Evolutionary conservation across 2,888 invertebrate genomes (phyloP).

Genomic region (Conomelus anceps): DNA sequence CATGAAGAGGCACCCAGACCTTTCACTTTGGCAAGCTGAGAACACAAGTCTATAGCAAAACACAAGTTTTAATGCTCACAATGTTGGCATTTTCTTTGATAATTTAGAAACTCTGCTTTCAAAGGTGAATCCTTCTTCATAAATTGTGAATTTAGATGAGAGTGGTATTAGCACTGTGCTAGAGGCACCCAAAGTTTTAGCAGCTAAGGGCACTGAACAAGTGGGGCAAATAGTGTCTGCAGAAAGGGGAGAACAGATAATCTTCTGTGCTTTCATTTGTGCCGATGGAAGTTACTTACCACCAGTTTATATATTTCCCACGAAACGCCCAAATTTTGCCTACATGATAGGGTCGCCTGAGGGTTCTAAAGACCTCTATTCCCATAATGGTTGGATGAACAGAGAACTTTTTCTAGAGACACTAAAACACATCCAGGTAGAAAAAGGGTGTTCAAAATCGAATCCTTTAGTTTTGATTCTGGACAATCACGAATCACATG

Average conservation of each 20-base stretch:
- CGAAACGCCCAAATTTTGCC: neutral
- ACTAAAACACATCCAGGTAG: neutral
- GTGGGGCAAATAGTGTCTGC: conserved; percentile 5
- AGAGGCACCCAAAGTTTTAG: conserved; percentile 1
- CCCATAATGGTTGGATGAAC: conserved; percentile 5
- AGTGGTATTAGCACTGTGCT: conserved; percentile 6
- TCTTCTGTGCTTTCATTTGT: conserved; percentile 4
- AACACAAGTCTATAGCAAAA: neutral
- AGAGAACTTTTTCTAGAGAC: neutral
- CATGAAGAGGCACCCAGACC: neutral
- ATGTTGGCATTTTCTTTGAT: neutral
- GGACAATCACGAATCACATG: neutral
- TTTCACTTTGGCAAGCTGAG: neutral
- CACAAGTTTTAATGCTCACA: neutral
- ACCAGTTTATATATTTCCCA: neutral
- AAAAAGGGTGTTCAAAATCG: conserved; percentile 1
- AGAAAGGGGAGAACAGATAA: neutral
- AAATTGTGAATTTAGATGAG: neutral
- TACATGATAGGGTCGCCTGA: conserved; percentile 2
- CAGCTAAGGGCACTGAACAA: conserved; percentile 5
- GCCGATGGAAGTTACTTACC: conserved; percentile 1
- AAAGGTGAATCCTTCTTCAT: neutral
- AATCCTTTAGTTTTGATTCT: conserved; percentile 7
- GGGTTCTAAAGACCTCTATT: conserved; percentile 5
- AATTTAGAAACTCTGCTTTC: neutral